Evolutionary conservation across 2,113 vertebrate species (phyloP).

Genomic region (Oryzias melastigma): DNA sequence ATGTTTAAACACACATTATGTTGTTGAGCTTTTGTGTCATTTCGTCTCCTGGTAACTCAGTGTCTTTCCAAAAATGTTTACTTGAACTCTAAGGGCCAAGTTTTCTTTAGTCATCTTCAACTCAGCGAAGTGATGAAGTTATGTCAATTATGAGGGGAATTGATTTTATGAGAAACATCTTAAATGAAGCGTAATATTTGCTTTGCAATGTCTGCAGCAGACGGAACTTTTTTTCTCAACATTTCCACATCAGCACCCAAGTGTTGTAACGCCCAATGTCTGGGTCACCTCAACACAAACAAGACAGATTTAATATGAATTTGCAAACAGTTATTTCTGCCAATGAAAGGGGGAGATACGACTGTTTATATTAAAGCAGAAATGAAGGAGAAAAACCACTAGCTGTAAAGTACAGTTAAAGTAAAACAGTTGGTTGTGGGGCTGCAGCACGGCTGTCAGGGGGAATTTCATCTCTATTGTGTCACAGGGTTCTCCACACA

Average conservation of each 20-base stretch:
- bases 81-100: slow-evolving; percentile 12
- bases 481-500: slow-evolving; percentile 21
- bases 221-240: background rate
- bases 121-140: slow-evolving; percentile 9
- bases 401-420: slow-evolving; percentile 11
- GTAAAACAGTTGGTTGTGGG: slow-evolving; percentile 14
- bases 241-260: background rate
- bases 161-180: slow-evolving; percentile 9
- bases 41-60: slow-evolving; percentile 14
- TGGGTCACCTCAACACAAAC: slow-evolving; percentile 6
- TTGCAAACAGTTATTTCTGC: slow-evolving; percentile 1
- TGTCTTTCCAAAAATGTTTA: slow-evolving; percentile 12
- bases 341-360: background rate
- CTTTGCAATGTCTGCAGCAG: slow-evolving; percentile 18
- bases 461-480: slow-evolving; percentile 25
- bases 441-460: slow-evolving; percentile 4
- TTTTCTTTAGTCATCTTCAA: slow-evolving; percentile 5
- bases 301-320: slow-evolving; percentile 9
- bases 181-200: slow-evolving; percentile 2
- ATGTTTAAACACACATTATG: slow-evolving; percentile 21
- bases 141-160: slow-evolving; percentile 14
- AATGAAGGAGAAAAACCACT: slow-evolving; percentile 15
- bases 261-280: slow-evolving; percentile 3
- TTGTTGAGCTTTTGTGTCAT: slow-evolving; percentile 5
- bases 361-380: slow-evolving; percentile 1